Evolutionary conservation across 2,797 vertebrate species (phyloP).

Genomic region (Melopsittacus undulatus): DNA sequence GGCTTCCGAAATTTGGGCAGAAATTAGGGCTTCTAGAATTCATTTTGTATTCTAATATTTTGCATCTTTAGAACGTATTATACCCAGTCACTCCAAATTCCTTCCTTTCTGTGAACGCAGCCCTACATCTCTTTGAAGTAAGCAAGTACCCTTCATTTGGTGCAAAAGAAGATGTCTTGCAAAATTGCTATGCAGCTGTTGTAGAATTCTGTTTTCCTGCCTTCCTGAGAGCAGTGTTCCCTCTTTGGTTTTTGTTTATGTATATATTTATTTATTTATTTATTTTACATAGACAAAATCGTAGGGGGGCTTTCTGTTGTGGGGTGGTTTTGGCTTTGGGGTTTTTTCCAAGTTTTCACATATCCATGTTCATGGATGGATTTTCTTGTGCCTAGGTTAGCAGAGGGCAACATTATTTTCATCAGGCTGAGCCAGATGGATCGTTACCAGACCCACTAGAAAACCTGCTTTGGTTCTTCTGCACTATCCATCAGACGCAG

Average conservation of each 20-base stretch:
- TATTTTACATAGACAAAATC: not conserved
- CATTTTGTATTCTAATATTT: not conserved
- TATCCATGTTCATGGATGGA: not conserved
- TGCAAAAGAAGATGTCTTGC: not conserved
- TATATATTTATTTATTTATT: no score
- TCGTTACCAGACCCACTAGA: not conserved
- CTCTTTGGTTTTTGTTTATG: not conserved
- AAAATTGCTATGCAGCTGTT: not conserved
- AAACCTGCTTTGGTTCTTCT: constrained; percentile 23
- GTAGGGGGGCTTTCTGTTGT: rapidly evolving
- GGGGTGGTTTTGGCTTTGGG: not conserved
- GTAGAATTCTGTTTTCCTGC: not conserved
- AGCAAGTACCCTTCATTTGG: not conserved
- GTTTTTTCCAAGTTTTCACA: not conserved
- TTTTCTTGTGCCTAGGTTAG: not conserved
- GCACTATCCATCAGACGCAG: not conserved
- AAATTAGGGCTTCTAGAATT: not conserved
- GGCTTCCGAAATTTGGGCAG: not conserved
- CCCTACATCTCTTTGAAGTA: not conserved
- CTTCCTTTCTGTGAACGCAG: not conserved
- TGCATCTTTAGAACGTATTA: not conserved
- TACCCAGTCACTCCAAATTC: not conserved
- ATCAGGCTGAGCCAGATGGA: constrained; percentile 13
- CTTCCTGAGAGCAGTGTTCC: not conserved
- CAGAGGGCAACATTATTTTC: not conserved